Base-by-base conservation (phyloP, 2,797 vertebrate genomes). In the Gadopsis marmoratus region DNA sequence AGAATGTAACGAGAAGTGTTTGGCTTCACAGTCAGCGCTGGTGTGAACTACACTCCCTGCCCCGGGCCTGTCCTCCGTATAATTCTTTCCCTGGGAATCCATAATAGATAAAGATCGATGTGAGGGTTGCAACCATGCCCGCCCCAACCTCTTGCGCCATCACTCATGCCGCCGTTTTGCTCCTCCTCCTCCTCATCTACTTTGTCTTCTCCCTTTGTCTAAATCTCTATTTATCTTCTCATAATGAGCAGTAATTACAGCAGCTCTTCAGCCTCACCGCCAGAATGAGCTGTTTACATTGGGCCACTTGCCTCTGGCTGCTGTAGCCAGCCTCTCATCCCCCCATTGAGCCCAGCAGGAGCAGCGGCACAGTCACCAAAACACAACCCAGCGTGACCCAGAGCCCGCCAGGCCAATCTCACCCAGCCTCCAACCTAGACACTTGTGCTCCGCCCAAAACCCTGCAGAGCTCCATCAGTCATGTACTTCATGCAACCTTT, bases 261-360 rank as follows among this genome's bases (percentile, higher is more conserved):
- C 87, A 71, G 86, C 88, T 88, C 80, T 75, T 81, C 78, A 55
- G 83, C 83, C 82, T 79, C 71, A 59, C 84, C 61, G 61, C 81
- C 78, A 87, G 77, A 88, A 83, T 58, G 72, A 91, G 79, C 81
- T 91, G 92, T 94, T 94, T 92, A 91, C 87, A 81, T 79, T 88
- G 83, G 85, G 85, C 86, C 88, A 71, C 88, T 89, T 65, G 86
- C 89, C 84, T 89, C 83, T 84, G 90, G 90, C 82, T 79, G 68
- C 73, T 83, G 85, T 74, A 78, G 85, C 80, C 81, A 63, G 58
- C 82, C 79, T 84, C 80, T 78, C 72, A 39, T 74, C 69, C 81
- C 76, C 76, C 71, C 68, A 70, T 79, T 37, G 66, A 79, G 82
- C 61, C 7, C 83, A 64, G 77, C 69, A 31, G 79, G 82, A 82